A percentile compares a stretch with the other conserved stretches of the same genome.
Evolutionary conservation across 1,140 invertebrate genomes (phyloP).

Genomic region (Metaphire vulgaris): DNA sequence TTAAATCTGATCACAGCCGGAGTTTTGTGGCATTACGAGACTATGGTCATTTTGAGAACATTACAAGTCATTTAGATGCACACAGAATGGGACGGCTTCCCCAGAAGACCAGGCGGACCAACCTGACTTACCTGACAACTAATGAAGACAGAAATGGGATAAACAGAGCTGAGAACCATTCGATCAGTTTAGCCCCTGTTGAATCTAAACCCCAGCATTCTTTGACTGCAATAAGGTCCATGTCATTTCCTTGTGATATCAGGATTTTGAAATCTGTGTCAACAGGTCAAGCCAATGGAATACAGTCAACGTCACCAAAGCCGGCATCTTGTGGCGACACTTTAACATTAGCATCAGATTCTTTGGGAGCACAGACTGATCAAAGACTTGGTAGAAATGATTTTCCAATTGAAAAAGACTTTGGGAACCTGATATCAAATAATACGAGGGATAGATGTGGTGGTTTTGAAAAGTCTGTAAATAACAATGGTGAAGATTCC

Average conservation of each 20-base stretch:
- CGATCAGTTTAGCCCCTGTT: neutral
- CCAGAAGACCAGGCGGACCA: neutral
- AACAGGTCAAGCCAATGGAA: neutral
- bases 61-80: neutral
- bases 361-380: no score
- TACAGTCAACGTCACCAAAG: neutral
- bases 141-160: neutral
- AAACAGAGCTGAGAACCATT: neutral
- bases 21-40: neutral
- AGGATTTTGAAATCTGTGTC: neutral
- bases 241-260: neutral
- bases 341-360: no score
- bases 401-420: no score
- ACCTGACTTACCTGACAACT: neutral
- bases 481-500: no score
- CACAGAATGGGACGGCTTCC: neutral
- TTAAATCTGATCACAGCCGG: neutral
- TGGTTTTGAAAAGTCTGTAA: no score
- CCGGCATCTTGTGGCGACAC: no score
- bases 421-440: no score
- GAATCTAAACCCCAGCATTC: neutral
- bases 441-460: no score
- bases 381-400: no score
- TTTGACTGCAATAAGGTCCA: neutral
- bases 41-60: neutral